Evolutionary conservation across 2,888 invertebrate genomes (phyloP).

Genomic region (Stenotaenia linearis): DNA sequence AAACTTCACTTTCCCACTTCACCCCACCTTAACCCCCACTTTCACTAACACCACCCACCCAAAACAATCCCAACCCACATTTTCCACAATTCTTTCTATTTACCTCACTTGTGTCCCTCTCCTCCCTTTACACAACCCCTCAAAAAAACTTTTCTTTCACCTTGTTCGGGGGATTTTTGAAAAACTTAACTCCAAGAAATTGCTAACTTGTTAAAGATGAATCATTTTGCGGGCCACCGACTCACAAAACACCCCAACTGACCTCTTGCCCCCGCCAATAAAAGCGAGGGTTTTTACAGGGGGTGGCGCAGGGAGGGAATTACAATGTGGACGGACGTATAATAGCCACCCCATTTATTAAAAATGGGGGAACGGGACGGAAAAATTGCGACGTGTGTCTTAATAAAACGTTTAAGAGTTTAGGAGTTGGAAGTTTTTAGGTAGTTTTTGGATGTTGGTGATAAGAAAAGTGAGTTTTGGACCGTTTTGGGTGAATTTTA

Average conservation of each 20-base stretch:
- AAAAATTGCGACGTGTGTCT: constrained; percentile 2
- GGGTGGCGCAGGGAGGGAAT: background rate
- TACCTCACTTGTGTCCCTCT: background rate
- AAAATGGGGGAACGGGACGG: background rate
- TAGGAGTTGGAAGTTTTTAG: too few species aligned
- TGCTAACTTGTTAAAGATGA: constrained; percentile 14
- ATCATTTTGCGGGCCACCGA: constrained; percentile 15
- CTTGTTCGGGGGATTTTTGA: background rate
- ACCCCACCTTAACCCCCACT: background rate
- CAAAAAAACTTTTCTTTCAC: background rate
- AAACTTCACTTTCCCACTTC: background rate
- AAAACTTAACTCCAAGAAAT: background rate
- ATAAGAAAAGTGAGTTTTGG: background rate
- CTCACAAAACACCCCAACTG: constrained; percentile 2
- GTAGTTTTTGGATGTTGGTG: too few species aligned
- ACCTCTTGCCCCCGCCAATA: background rate
- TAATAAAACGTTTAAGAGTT: background rate
- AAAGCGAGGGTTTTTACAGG: constrained; percentile 3
- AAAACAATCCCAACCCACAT: too few species aligned
- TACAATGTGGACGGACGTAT: background rate
- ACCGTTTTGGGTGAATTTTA: background rate
- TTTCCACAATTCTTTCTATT: background rate
- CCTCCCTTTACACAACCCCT: background rate
- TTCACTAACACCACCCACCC: too few species aligned
- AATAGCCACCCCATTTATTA: constrained; percentile 19